Base-by-base conservation (phyloP, 2,888 invertebrate species). In the Tryphoninae sp. region DNA sequence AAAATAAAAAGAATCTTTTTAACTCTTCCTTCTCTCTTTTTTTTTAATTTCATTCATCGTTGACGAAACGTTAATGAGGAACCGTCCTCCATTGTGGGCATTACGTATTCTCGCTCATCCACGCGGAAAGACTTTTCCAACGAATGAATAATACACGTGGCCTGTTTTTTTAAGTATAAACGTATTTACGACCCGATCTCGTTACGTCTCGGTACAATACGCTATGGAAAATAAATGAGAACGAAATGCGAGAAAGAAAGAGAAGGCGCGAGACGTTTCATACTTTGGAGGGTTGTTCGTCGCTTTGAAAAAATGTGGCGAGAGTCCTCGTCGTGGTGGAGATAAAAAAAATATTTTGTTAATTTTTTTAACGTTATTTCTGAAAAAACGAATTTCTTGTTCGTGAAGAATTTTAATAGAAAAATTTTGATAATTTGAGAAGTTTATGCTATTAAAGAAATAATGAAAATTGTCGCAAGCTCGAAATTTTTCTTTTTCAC, bases 1-100 rank as follows among this genome's bases (percentile, higher is more conserved):
- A 45, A 13, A 45, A 45, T 13, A 51, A 51, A 51, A 51, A 51
- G 6, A 6, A 33, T 33, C 33, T 33, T 9, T 45, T 45, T n/a
- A 9, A 45, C 16, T 2, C 33, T 51, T 33, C 13, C 40, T 40
- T 4, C 22, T 9, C 26, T 55, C 4, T 0, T 42, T 22, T 2
- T 51, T 40, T 40, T 40, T 9, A 51, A 49, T n/a, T 67, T 13
- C 45, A n/a, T 33, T 51, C 26, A 33, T 72, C 72, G 62, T 71
- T 59, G 53, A 42, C 67, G 64, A 76, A 68, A 75, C 67, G 59
- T 76, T 80, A 80, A 80, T 80, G 80, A 80, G 80, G 33, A 72
- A 62, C 42, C 61, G 26, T 42, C 11, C 13, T 23, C 7, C 67
- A 72, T 80, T 65, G 58, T 76, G 40, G 42, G 65, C 51, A 72